A percentile compares a stretch with the other conserved stretches of the same genome.
These are phyloP conservation scores for Tetragnatha versicolor DNA, from an alignment of 1,140 invertebrate species.

Conservation along the genomic window DNA sequence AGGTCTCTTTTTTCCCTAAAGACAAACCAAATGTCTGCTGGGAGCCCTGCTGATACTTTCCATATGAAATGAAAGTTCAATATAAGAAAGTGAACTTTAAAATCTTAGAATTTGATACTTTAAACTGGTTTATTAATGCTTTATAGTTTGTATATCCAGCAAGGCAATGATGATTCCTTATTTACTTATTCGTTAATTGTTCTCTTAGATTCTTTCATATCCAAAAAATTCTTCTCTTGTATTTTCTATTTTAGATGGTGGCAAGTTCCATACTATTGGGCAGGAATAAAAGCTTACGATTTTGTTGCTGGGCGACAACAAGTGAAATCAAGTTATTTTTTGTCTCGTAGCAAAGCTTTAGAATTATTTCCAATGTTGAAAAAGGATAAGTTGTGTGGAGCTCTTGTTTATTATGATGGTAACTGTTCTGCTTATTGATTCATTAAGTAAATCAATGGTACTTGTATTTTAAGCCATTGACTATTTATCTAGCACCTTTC, in stretches of 20 bases:
- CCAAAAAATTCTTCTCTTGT: conserved; percentile 1
- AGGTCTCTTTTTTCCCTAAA: too few relatives aligned
- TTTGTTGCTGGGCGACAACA: conserved; percentile 94
- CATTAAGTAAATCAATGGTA: too few relatives aligned
- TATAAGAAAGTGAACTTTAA: too few relatives aligned
- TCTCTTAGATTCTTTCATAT: not conserved
- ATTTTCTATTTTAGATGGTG: conserved; percentile 78
- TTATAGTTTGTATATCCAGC: not conserved
- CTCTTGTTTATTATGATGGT: conserved; percentile 99
- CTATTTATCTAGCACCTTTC: too few relatives aligned
- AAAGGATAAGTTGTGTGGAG: conserved; percentile 91
- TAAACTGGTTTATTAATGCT: too few relatives aligned
- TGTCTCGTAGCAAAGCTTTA: conserved; percentile 90
- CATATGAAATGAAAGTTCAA: too few relatives aligned
- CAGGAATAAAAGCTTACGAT: conserved; percentile 98
- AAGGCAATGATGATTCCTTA: too few relatives aligned
- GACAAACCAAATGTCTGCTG: too few relatives aligned
- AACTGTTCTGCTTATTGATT: too few relatives aligned
- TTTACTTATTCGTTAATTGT: not conserved
- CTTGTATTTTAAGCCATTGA: too few relatives aligned
- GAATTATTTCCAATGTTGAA: conserved; percentile 96
- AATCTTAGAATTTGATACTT: too few relatives aligned
- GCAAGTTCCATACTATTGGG: conserved; percentile 99
- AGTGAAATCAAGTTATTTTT: conserved; percentile 93
- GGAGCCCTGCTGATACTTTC: too few relatives aligned